Conservation (phyloP, 35 echinoderm and acorn worm species). For the Acanthaster planci region DNA sequence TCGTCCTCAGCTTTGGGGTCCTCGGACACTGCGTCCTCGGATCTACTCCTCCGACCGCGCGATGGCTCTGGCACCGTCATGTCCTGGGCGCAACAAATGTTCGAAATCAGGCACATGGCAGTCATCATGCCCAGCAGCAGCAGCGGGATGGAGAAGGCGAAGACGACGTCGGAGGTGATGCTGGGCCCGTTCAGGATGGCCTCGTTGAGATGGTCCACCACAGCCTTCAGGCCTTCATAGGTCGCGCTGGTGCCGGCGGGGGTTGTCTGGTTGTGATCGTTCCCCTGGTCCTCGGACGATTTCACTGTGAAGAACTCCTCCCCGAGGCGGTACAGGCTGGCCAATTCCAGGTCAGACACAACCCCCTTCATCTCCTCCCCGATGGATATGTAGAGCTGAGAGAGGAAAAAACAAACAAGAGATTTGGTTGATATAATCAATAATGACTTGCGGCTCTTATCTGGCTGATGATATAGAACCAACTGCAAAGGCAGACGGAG, state of each 20-base stretch:
- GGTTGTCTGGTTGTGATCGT: neutral
- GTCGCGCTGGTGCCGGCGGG: constrained; percentile 43
- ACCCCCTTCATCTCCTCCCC: constrained; percentile 50
- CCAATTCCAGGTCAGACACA: constrained; percentile 74
- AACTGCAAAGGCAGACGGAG: too few species aligned
- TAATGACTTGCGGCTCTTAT: too few species aligned
- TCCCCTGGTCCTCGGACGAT: neutral
- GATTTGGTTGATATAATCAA: neutral
- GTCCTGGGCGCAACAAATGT: constrained; percentile 55
- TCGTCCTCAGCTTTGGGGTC: too few species aligned
- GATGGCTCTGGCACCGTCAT: neutral
- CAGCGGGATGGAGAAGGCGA: constrained; percentile 46
- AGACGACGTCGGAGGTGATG: constrained; percentile 50
- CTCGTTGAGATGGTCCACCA: constrained; percentile 42
- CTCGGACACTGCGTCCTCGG: too few species aligned
- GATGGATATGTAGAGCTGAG: constrained; percentile 70
- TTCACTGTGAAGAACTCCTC: constrained; percentile 34
- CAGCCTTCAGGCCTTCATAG: constrained; percentile 45
- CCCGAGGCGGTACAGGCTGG: constrained; percentile 37
- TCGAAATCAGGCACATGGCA: constrained; percentile 77
- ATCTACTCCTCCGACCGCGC: neutral
- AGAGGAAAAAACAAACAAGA: constrained; percentile 24
- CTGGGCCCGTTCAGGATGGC: constrained; percentile 76
- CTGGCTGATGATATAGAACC: too few species aligned
- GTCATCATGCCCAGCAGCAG: constrained; percentile 38